These are phyloP conservation scores for Telmatochromis sp. DNA, from an alignment of 2,113 vertebrate genomes.

Conservation along the genomic window DNA sequence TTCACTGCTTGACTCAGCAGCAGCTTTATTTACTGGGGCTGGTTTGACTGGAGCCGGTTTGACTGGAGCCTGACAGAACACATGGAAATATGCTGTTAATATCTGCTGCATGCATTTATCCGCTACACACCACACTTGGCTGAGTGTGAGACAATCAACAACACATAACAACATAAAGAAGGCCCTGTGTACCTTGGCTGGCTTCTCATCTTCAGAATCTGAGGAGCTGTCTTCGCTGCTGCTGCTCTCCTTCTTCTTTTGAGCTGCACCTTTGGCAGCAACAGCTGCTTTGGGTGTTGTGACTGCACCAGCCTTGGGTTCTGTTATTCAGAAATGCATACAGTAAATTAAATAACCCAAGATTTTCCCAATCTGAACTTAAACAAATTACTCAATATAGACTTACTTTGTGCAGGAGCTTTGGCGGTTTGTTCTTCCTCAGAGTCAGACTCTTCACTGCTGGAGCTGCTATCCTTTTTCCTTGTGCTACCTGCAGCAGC, in stretches of 20 bases:
- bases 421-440: conserved; percentile 63
- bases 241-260: conserved; percentile 66
- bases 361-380: neutral
- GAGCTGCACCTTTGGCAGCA: conserved; percentile 24
- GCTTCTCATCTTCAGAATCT: conserved; percentile 68
- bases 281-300: conserved; percentile 28
- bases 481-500: conserved; percentile 27
- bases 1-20: conserved; percentile 65
- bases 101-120: neutral
- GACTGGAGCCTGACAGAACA: conserved; percentile 40
- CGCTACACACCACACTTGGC: neutral
- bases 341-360: neutral
- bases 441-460: conserved; percentile 76
- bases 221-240: conserved; percentile 72
- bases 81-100: neutral
- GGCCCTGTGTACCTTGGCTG: conserved; percentile 57
- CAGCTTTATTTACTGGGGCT: conserved; percentile 19
- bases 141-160: neutral
- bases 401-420: conserved; percentile 52
- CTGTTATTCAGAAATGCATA: conserved; percentile 16
- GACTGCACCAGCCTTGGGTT: conserved; percentile 17
- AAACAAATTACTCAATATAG: neutral
- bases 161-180: too few relatives aligned
- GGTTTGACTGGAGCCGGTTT: conserved; percentile 29
- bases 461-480: conserved; percentile 75